Conservation (phyloP, 2,113 vertebrate genomes). For the Mastomys natalensis region DNA sequence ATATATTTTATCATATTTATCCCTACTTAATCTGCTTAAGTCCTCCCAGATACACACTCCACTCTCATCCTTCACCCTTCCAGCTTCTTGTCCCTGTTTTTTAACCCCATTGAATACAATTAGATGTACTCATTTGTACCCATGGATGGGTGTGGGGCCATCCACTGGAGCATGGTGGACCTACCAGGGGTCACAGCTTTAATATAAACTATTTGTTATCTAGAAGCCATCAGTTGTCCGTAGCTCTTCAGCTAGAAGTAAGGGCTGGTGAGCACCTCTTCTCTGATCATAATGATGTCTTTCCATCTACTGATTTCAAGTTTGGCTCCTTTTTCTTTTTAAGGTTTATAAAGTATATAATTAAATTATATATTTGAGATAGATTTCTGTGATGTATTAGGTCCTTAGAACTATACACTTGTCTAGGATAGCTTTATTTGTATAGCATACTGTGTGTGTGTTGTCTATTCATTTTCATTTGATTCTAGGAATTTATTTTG, state of each 20-base stretch:
- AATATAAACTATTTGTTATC: not conserved
- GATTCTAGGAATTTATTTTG: not conserved
- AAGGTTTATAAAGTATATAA: not conserved
- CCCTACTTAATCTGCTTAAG: not conserved
- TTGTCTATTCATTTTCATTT: not conserved
- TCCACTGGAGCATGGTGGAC: not conserved
- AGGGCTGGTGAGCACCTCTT: not conserved
- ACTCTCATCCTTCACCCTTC: not conserved
- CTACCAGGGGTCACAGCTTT: not conserved
- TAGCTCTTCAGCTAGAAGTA: not conserved
- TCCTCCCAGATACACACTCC: not conserved
- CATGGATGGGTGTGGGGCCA: not conserved
- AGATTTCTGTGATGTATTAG: not conserved
- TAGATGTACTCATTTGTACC: not conserved
- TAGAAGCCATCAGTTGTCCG: not conserved
- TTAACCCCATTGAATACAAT: not conserved
- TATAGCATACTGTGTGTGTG: not conserved
- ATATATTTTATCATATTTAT: not conserved
- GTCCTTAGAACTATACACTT: not conserved
- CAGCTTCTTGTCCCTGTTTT: not conserved
- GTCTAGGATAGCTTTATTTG: not conserved
- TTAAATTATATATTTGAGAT: not conserved
- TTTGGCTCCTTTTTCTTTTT: not conserved
- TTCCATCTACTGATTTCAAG: not conserved
- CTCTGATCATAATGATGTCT: not conserved